Evolutionary conservation across 2,888 invertebrate species (phyloP).

Genomic region (Halictus ligatus): DNA sequence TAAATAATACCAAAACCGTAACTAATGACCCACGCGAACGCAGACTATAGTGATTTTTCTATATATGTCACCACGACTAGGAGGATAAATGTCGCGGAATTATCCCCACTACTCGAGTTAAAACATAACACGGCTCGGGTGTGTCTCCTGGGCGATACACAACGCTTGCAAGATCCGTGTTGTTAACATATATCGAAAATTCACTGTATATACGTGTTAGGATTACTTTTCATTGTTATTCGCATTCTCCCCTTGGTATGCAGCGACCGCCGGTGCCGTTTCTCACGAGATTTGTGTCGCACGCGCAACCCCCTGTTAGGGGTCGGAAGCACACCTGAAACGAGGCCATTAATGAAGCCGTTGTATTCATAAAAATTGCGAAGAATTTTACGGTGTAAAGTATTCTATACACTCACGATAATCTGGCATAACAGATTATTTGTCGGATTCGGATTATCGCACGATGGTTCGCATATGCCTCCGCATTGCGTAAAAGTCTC

Average conservation of each 20-base stretch:
- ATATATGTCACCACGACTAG: too few species aligned
- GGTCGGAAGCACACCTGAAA: rapidly evolving
- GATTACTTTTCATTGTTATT: too few species aligned
- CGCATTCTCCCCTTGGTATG: too few species aligned
- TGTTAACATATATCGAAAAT: too few species aligned
- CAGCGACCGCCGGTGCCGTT: neutral
- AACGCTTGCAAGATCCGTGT: too few species aligned
- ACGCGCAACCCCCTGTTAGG: neutral
- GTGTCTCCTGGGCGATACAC: too few species aligned
- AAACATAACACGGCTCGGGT: too few species aligned
- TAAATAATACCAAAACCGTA: neutral
- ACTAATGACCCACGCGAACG: neutral
- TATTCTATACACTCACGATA: neutral
- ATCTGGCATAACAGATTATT: rapidly evolving
- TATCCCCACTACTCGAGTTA: too few species aligned
- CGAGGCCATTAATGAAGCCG: neutral
- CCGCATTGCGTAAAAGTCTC: neutral
- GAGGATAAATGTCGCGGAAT: too few species aligned
- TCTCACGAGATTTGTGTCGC: neutral
- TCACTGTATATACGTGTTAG: too few species aligned
- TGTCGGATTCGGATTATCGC: rapidly evolving
- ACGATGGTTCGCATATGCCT: neutral
- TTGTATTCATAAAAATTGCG: neutral
- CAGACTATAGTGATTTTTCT: too few species aligned
- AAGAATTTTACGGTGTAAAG: neutral